A percentile compares a stretch with the other conserved stretches of the same genome.
phyloP scores from a whole-genome alignment of 2,888 invertebrate genomes.

The Acanthosepion esculentum region DNA sequence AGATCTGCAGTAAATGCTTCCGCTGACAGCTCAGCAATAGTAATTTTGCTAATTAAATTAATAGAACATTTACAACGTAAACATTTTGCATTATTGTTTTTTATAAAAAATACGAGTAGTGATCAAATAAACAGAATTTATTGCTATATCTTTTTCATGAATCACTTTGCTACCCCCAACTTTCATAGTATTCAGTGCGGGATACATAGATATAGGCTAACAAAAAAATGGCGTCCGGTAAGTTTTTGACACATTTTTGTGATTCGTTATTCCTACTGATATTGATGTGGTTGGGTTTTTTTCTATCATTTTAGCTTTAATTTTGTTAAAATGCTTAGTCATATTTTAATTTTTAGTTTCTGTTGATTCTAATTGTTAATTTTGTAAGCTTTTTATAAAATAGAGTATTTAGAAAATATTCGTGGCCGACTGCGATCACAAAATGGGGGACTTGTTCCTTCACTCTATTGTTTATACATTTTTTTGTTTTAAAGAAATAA shows the following conservation, averaged over 20 bases:
- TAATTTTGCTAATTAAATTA: not conserved
- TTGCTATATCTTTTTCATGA: not conserved
- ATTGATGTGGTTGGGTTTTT: not conserved
- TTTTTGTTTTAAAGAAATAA: not conserved
- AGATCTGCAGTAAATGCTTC: not conserved
- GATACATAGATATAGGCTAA: not conserved
- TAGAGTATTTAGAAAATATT: not conserved
- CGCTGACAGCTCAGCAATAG: not conserved
- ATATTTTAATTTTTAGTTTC: not conserved
- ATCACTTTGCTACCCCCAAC: not conserved
- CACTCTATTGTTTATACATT: not conserved
- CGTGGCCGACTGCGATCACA: not conserved
- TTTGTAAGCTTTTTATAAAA: not conserved
- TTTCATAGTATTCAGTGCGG: conserved; percentile 39
- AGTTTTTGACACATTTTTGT: not conserved
- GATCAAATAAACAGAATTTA: not conserved
- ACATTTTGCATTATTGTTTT: not conserved
- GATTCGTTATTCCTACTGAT: not conserved
- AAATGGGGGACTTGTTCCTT: not conserved
- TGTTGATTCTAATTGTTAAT: not conserved
- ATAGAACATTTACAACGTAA: not conserved
- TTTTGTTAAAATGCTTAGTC: not conserved
- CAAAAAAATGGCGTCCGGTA: conserved; percentile 43
- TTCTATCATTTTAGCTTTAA: not conserved
- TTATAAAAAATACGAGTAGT: not conserved